Evolutionary conservation across 1,140 invertebrate genomes (phyloP), one percentile per base, ranked within the genome.

Genomic region (Brachionus rubens): DNA sequence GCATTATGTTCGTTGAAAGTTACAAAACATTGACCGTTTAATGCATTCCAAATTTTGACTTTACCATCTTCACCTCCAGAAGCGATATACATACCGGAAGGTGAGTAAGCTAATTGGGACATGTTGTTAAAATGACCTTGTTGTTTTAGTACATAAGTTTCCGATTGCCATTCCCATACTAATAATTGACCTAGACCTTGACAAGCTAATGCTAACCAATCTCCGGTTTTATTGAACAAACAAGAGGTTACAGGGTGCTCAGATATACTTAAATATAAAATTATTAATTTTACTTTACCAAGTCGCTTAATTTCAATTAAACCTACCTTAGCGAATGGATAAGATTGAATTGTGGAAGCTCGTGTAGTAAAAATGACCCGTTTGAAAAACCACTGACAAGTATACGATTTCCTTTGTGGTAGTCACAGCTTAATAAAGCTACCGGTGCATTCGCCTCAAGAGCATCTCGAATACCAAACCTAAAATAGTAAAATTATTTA

Each of bases 151-250:
- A 96, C 90, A 80, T 96, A 97, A n/a, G 92, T 93, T 86, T 98
- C 93, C 88, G 93, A 96, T 84, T 96, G 94, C 95, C 95, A 98
- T 86, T 98, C 96, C 94, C 95, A 98, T 6, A 98, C 94, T 12
- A 98, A 83, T 19, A 99, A 83, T 82, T 98, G 94, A 0, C 94
- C 94, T 1, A 91, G 86, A 43, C 89, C 89, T 26, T 82, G 79
- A 81, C 92, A 94, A 0, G 91, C 94, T 48, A 85, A 77, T 0
- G 92, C 94, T 62, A 99, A 90, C 95, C 95, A 98, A 82, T 98
- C 94, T 0, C 95, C 95, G 16, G 89, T 90, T 9, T 83, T 83
- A 81, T 97, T 98, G 41, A 98, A 87, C 0, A 89, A 83, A 1
- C 96, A 89, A 0, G 91, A 88, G 21, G 90, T 89, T 54, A 98